Base-by-base conservation (phyloP, 92 coral and sea anemone genomes). In the Montipora capitata region DNA sequence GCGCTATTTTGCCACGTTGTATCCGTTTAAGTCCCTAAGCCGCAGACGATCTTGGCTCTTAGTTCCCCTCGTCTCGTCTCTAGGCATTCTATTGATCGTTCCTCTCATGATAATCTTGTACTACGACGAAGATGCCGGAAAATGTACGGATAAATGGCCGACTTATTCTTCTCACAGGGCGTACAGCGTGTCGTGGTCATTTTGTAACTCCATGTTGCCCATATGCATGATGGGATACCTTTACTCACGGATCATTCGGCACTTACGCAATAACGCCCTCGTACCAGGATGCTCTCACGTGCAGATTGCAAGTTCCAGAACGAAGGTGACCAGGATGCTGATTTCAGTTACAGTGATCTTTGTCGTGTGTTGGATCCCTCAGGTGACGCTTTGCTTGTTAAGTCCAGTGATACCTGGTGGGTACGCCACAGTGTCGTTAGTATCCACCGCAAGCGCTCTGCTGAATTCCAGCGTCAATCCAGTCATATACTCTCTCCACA, bases 401-500 rank as follows among this genome's bases (percentile, higher is more conserved):
- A 57, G 68, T 40, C 54, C 68, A 39, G 48, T 69, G 41, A 38
- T 81, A 51, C 68, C 66, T 68, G 86, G 86, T 39, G 86, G 57
- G 13, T 71, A 81, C 35, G 2, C 6, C 13, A 81, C 77, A 38
- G 76, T 70, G 41, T 15, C 40, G 7, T 7, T 20, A 0, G 70
- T 81, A 64, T 5, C 86, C 69, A 52, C 54, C 7, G 57, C 57
- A 9, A 49, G 76, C 14, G 86, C 77, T 2, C 40, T 81, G 40
- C 63, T 81, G 18, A 81, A 81, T 39, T 81, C 86, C 68, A 15
- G 68, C n/a, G 76, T 81, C 3, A 81, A 81, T 81, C 86, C 86
- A 70, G 67, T 81, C 17, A 68, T 81, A n/a, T 81, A 81, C 77
- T 48, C 77, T 2, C 86, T 81, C 15, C 77, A 81, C 27, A 81